These are phyloP conservation scores for Pemphigus obesinymphae DNA, from an alignment of 1,140 invertebrate species.

Conservation along the genomic window DNA sequence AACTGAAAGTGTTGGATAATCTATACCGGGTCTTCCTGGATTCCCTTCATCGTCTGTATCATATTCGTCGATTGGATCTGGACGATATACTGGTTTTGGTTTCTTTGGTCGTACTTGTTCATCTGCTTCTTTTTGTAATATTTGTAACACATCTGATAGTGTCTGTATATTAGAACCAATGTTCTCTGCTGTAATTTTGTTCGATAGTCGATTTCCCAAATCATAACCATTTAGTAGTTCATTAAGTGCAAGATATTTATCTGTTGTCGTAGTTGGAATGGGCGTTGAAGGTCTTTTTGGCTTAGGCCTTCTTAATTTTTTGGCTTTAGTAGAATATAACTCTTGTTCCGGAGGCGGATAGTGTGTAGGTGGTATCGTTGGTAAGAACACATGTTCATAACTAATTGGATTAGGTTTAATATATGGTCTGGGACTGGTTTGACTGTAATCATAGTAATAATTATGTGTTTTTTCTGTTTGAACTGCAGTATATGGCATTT, in stretches of 20 bases:
- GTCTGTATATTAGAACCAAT: constrained; percentile 72
- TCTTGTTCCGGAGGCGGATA: neutral
- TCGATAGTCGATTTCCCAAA: constrained; percentile 66
- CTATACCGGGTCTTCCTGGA: constrained; percentile 70
- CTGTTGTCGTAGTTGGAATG: constrained; percentile 2
- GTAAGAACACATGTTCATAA: constrained; percentile 12
- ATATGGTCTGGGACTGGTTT: neutral
- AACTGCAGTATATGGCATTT: neutral
- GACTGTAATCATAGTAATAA: constrained; percentile 1
- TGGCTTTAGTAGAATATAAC: neutral
- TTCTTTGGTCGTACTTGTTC: neutral
- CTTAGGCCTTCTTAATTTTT: constrained; percentile 28
- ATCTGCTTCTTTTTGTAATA: constrained; percentile 45
- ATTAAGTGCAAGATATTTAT: constrained; percentile 34
- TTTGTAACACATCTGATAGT: constrained; percentile 59
- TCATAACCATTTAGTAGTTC: constrained; percentile 61
- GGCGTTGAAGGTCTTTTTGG: constrained; percentile 21
- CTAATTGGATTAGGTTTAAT: neutral
- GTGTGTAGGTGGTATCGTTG: neutral
- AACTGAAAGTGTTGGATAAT: constrained; percentile 71
- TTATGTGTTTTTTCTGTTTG: neutral
- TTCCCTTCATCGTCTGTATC: constrained; percentile 58
- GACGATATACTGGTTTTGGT: constrained; percentile 23
- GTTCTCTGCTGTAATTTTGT: constrained; percentile 67
- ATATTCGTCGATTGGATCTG: constrained; percentile 18